phyloP scores from a whole-genome alignment of 1,140 invertebrate genomes.

The Fopius arisanus region DNA sequence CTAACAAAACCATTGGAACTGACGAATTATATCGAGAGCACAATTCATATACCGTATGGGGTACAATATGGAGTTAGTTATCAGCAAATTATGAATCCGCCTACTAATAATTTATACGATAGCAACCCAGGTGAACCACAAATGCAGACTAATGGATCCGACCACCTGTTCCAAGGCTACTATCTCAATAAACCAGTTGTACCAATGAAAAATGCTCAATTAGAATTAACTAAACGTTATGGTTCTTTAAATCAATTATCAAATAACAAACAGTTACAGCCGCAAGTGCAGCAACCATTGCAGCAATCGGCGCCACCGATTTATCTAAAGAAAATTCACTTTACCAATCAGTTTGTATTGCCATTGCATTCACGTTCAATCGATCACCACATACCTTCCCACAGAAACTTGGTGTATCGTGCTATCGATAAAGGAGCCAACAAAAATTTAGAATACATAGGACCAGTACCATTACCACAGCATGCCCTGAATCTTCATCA shows the following conservation, averaged over 20 bases:
- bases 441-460: constrained; percentile 54
- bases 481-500: constrained; percentile 30
- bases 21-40: constrained; percentile 49
- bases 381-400: not conserved
- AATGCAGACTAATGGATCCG: not conserved
- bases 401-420: constrained; percentile 8
- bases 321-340: constrained; percentile 6
- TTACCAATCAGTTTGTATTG: constrained; percentile 10
- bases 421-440: constrained; percentile 34
- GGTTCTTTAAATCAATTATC: constrained; percentile 26
- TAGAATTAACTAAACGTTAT: constrained; percentile 19
- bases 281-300: constrained; percentile 10
- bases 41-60: constrained; percentile 41
- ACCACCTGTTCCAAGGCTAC: constrained; percentile 36
- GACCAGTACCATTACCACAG: constrained; percentile 56
- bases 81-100: constrained; percentile 46
- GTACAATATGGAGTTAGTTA: constrained; percentile 47
- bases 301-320: not conserved
- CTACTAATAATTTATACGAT: constrained; percentile 32
- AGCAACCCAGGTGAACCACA: not conserved
- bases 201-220: constrained; percentile 4
- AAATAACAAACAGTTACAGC: constrained; percentile 13
- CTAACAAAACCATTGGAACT: constrained; percentile 41
- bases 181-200: constrained; percentile 36
- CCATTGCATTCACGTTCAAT: constrained; percentile 1